Conservation (phyloP, 2,888 invertebrate species). For the Griposia aprilina region DNA sequence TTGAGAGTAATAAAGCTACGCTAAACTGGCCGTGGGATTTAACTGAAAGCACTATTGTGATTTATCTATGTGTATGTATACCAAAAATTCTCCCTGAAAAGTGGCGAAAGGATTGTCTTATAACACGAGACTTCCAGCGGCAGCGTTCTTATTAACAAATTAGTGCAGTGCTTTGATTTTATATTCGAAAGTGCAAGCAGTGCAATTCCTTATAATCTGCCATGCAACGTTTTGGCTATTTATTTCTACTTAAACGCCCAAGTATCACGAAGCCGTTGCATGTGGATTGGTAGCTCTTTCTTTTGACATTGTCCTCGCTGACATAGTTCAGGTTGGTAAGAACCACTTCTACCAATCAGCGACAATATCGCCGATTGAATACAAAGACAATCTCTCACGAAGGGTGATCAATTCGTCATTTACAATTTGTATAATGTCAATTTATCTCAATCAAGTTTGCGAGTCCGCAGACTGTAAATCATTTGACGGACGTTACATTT, state of each 20-base stretch:
- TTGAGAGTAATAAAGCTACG: background rate
- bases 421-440: slow-evolving; percentile 89
- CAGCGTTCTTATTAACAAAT: background rate
- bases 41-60: background rate
- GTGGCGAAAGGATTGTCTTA: background rate
- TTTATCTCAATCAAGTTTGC: slow-evolving; percentile 81
- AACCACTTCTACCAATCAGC: slow-evolving; percentile 79
- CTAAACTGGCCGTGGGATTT: background rate
- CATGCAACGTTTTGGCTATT: slow-evolving; percentile 8
- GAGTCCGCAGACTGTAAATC: slow-evolving; percentile 57
- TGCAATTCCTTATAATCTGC: background rate
- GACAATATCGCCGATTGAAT: slow-evolving; percentile 76
- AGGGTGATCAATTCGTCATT: slow-evolving; percentile 89
- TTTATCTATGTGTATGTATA: background rate
- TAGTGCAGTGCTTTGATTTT: background rate
- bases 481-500: slow-evolving; percentile 60
- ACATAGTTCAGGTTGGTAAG: slow-evolving; percentile 63
- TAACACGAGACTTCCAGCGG: background rate
- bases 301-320: slow-evolving; percentile 62
- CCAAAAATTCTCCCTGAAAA: background rate
- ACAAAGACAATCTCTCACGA: slow-evolving; percentile 76
- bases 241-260: background rate
- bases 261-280: slow-evolving; percentile 43
- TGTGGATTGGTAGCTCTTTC: slow-evolving; percentile 51
- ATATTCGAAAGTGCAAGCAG: background rate